phyloP scores from a whole-genome alignment of 2,888 invertebrate genomes.

The Dasysyrphus tricinctus region DNA sequence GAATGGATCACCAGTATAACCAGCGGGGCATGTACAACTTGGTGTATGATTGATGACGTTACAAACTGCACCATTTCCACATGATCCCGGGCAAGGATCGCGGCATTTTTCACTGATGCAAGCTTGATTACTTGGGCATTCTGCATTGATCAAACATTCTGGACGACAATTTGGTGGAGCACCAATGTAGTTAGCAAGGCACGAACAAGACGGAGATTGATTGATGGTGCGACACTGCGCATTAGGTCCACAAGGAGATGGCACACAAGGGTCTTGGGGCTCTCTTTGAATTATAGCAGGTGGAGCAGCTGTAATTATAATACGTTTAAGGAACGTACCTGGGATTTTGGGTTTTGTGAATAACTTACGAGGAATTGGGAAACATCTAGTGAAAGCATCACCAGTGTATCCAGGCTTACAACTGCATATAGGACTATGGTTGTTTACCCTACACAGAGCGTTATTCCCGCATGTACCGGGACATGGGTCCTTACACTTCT shows the following conservation, averaged over 20 bases:
- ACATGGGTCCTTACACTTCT: constrained; percentile 92
- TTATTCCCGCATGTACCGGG: constrained; percentile 87
- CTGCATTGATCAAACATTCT: constrained; percentile 89
- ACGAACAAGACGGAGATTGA: constrained; percentile 87
- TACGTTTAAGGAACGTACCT: constrained; percentile 88
- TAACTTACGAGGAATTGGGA: constrained; percentile 83
- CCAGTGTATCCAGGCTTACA: constrained; percentile 89
- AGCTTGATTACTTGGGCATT: constrained; percentile 88
- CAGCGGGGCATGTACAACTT: constrained; percentile 87
- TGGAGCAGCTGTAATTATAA: constrained; percentile 83
- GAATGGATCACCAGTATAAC: constrained; percentile 89
- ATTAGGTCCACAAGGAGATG: constrained; percentile 88
- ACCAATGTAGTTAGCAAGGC: constrained; percentile 87
- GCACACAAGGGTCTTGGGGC: constrained; percentile 84
- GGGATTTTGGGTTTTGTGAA: constrained; percentile 77
- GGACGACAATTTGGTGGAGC: constrained; percentile 89
- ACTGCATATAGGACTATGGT: constrained; percentile 91
- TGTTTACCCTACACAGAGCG: constrained; percentile 89
- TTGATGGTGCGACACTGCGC: constrained; percentile 86
- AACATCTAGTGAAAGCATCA: constrained; percentile 89
- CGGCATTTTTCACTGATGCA: constrained; percentile 89
- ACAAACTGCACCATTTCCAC: constrained; percentile 87
- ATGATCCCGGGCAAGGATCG: constrained; percentile 90
- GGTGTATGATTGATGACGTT: constrained; percentile 89
- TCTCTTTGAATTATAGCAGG: constrained; percentile 76